These are phyloP conservation scores for Oncorhynchus masou DNA, from an alignment of 2,113 vertebrate genomes.

Conservation along the genomic window DNA sequence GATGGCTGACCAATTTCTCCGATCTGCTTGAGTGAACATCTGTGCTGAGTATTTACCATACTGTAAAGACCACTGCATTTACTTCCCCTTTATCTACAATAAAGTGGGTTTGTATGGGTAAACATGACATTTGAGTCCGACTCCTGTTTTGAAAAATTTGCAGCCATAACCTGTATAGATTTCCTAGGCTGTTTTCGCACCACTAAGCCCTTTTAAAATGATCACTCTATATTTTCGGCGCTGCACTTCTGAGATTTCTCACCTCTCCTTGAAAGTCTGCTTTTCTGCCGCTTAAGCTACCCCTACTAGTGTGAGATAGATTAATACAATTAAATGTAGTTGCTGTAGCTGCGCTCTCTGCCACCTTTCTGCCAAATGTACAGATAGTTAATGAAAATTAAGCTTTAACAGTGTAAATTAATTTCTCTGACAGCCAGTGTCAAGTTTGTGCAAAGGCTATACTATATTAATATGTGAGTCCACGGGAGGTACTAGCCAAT, in stretches of 20 bases:
- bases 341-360: constrained; percentile 16
- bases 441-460: constrained; percentile 53
- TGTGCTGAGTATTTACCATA: neutral
- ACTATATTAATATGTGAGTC: constrained; percentile 53
- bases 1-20: neutral
- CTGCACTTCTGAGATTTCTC: constrained; percentile 27
- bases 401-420: constrained; percentile 54
- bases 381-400: constrained; percentile 37
- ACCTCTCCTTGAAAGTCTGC: constrained; percentile 21
- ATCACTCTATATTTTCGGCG: constrained; percentile 16
- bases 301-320: constrained; percentile 23
- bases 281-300: constrained; percentile 6
- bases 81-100: constrained; percentile 3
- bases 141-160: neutral
- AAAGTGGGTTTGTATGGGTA: neutral
- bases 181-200: neutral
- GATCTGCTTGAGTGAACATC: neutral
- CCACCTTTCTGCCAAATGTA: constrained; percentile 56
- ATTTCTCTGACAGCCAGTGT: constrained; percentile 59
- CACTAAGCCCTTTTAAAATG: constrained; percentile 21
- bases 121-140: neutral
- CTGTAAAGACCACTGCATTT: constrained; percentile 10
- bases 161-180: neutral
- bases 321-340: constrained; percentile 44
- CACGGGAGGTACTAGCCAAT: constrained; percentile 41